Evolutionary conservation across 2,797 vertebrate species (phyloP).

Genomic region (Neosalanx taihuensis): DNA sequence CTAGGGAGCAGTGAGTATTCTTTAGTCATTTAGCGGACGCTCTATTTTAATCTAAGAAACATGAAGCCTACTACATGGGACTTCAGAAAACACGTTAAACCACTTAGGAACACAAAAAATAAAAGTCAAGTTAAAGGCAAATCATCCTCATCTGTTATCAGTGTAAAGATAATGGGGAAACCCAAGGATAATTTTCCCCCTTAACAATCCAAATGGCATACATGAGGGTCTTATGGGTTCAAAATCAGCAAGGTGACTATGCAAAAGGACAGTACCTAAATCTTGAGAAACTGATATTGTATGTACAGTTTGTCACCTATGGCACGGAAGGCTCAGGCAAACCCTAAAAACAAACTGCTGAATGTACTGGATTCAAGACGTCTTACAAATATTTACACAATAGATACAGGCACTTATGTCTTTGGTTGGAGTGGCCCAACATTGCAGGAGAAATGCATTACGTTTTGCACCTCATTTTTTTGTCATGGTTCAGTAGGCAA

Average conservation of each 20-base stretch:
- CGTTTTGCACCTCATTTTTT: conserved; percentile 76
- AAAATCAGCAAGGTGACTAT: not conserved
- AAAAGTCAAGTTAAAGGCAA: conserved; percentile 33
- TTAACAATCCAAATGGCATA: conserved; percentile 18
- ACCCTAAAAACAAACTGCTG: conserved; percentile 46
- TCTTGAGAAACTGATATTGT: conserved; percentile 44
- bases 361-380: conserved; percentile 68
- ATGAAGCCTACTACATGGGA: not conserved
- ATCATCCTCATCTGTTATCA: conserved; percentile 9
- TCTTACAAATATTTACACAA: conserved; percentile 95
- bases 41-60: not conserved
- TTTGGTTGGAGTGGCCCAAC: conserved; percentile 99
- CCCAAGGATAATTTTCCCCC: conserved; percentile 17
- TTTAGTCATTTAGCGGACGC: too few relatives aligned
- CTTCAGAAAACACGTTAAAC: conserved; percentile 5
- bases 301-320: conserved; percentile 42
- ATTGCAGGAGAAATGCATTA: conserved; percentile 87
- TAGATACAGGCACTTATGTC: conserved; percentile 99
- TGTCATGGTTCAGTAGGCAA: conserved; percentile 85
- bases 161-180: conserved; percentile 13
- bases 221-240: not conserved
- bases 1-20: not conserved
- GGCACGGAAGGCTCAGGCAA: conserved; percentile 65
- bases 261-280: conserved; percentile 19
- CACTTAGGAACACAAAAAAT: conserved; percentile 23